A percentile compares a stretch with the other conserved stretches of the same genome.
These are phyloP conservation scores for Tetrax tetrax DNA, from an alignment of 2,113 vertebrate genomes.

Conservation along the genomic window DNA sequence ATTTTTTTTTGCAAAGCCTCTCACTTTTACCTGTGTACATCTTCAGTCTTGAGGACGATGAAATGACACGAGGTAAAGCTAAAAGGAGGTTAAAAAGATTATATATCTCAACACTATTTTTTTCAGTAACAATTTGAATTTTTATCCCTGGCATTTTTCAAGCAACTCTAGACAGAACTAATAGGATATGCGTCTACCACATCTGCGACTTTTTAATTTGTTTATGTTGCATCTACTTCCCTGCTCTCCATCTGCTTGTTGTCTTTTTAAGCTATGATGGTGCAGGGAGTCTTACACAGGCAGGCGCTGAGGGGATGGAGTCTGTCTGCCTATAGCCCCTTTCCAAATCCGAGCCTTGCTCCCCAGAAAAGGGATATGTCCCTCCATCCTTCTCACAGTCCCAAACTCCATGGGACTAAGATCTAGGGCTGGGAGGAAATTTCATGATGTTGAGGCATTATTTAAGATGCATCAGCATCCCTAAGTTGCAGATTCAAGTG, in stretches of 20 bases:
- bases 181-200: conserved; percentile 53
- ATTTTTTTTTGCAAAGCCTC: not conserved
- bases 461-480: not conserved
- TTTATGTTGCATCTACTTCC: conserved; percentile 43
- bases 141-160: conserved; percentile 7
- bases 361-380: not conserved
- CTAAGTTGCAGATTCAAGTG: not conserved
- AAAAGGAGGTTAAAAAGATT: not conserved
- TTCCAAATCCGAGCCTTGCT: not conserved
- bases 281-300: not conserved
- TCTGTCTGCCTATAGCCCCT: not conserved
- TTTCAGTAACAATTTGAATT: not conserved
- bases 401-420: not conserved
- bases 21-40: not conserved
- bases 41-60: not conserved
- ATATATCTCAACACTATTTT: not conserved
- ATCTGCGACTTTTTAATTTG: conserved; percentile 55
- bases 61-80: not conserved
- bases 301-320: not conserved
- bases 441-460: not conserved
- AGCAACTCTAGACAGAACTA: conserved; percentile 39
- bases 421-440: not conserved
- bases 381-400: not conserved
- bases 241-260: conserved; percentile 48
- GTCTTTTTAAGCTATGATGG: not conserved